Conservation (phyloP, 2,888 invertebrate species). For the Pseudoips prasinana region DNA sequence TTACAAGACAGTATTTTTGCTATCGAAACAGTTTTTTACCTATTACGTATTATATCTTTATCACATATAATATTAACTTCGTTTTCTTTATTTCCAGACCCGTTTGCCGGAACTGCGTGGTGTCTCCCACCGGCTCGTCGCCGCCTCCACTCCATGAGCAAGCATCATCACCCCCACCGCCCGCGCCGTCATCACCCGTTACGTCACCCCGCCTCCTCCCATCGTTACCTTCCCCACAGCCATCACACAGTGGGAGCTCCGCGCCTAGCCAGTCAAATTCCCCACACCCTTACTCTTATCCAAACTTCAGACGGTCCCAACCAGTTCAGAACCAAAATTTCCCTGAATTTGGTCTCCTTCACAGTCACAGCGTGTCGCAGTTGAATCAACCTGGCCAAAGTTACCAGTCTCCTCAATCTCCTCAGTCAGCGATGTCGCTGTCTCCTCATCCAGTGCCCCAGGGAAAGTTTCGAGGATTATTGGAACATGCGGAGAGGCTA, state of each 20-base stretch:
- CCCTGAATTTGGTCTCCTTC: constrained; percentile 55
- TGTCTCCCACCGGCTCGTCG: constrained; percentile 74
- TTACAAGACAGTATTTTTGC: no score
- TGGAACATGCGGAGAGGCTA: constrained; percentile 81
- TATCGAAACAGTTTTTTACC: no score
- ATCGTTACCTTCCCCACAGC: constrained; percentile 67
- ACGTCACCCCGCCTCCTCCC: constrained; percentile 53
- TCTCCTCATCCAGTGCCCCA: constrained; percentile 72
- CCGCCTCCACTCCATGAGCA: constrained; percentile 67
- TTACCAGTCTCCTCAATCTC: constrained; percentile 65
- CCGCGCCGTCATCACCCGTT: constrained; percentile 61
- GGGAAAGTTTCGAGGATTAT: constrained; percentile 69
- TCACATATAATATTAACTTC: no score
- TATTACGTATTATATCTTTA: no score
- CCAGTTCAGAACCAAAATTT: constrained; percentile 45
- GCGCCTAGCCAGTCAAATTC: constrained; percentile 66
- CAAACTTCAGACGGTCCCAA: constrained; percentile 61
- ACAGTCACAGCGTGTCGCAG: constrained; percentile 60
- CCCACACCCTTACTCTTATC: constrained; percentile 69
- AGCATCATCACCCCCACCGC: constrained; percentile 63
- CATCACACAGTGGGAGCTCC: constrained; percentile 66
- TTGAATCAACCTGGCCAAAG: constrained; percentile 55
- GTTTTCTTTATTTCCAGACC: constrained; percentile 82
- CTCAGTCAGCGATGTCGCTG: constrained; percentile 71
- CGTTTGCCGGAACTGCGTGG: constrained; percentile 91